Evolutionary conservation across 2,888 invertebrate species (phyloP).

Genomic region (Diloba caeruleocephala): DNA sequence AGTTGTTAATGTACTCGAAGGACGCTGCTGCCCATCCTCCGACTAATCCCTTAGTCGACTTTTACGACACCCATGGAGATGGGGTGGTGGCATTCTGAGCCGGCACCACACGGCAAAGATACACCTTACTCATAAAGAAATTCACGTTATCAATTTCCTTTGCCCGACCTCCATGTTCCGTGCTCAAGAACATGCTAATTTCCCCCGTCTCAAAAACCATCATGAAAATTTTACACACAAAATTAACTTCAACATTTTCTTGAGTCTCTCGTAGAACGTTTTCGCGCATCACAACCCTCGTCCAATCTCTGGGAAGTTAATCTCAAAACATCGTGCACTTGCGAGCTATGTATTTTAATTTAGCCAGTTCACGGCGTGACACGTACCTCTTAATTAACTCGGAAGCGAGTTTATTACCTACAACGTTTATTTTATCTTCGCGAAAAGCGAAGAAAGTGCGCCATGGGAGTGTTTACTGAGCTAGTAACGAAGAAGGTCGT

Average conservation of each 20-base stretch:
- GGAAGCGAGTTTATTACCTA: constrained; percentile 61
- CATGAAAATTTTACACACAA: constrained; percentile 51
- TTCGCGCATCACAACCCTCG: constrained; percentile 44
- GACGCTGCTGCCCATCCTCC: no score
- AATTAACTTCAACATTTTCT: constrained; percentile 45
- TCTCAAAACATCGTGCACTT: constrained; percentile 55
- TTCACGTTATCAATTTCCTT: constrained; percentile 26
- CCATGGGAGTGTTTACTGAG: constrained; percentile 43
- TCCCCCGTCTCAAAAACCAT: constrained; percentile 40
- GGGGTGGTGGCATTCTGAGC: no score
- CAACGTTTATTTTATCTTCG: constrained; percentile 60
- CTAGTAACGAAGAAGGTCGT: constrained; percentile 29
- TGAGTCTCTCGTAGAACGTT: constrained; percentile 34
- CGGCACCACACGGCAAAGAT: no score
- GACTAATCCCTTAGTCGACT: no score
- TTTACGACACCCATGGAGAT: no score
- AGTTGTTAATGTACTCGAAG: no score
- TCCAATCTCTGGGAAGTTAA: constrained; percentile 55
- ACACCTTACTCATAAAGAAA: constrained; percentile 17
- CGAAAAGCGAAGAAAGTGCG: constrained; percentile 48
- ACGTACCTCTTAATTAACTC: constrained; percentile 68
- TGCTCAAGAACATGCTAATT: constrained; percentile 32
- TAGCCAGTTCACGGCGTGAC: constrained; percentile 56
- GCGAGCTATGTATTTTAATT: constrained; percentile 64
- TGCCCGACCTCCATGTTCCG: constrained; percentile 9